A percentile compares a stretch with the other conserved stretches of the same genome.
These are phyloP conservation scores for Sporophila hypoxantha DNA, from an alignment of 2,113 vertebrate genomes.

Conservation along the genomic window DNA sequence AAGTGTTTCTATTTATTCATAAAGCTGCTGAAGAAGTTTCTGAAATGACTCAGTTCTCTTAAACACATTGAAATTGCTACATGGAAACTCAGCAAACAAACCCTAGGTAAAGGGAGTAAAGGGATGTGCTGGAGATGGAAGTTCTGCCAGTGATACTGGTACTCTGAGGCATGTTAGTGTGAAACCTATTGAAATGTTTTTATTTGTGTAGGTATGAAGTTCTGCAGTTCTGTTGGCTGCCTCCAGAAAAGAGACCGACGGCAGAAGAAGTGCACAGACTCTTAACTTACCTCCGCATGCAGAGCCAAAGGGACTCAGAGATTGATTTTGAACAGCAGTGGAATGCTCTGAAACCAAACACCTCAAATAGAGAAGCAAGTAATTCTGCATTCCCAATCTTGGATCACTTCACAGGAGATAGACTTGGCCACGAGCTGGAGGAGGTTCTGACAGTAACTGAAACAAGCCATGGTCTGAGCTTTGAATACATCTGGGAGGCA, in stretches of 20 bases:
- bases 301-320: constrained; percentile 88
- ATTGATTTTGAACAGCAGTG: constrained; percentile 94
- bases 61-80: background rate
- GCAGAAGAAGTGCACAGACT: constrained; percentile 92
- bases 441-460: constrained; percentile 94
- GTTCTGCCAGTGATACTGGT: background rate
- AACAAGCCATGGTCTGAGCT: constrained; percentile 93
- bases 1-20: constrained; percentile 33
- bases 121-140: background rate
- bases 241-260: constrained; percentile 86
- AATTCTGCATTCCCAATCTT: constrained; percentile 92
- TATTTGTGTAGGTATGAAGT: constrained; percentile 85
- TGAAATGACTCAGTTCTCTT: background rate
- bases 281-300: constrained; percentile 91
- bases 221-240: constrained; percentile 92
- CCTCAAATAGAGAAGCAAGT: constrained; percentile 74
- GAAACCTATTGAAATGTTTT: background rate
- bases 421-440: constrained; percentile 86
- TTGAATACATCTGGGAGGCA: constrained; percentile 95
- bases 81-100: background rate
- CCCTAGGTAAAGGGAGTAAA: background rate
- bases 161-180: background rate
- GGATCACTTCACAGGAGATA: constrained; percentile 84
- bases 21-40: background rate
- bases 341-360: constrained; percentile 88